Percentiles rank a stretch among this genome's conserved stretches.
phyloP scores from a whole-genome alignment of 92 coral and sea anemone species.

The Blastomussa wellsi region DNA sequence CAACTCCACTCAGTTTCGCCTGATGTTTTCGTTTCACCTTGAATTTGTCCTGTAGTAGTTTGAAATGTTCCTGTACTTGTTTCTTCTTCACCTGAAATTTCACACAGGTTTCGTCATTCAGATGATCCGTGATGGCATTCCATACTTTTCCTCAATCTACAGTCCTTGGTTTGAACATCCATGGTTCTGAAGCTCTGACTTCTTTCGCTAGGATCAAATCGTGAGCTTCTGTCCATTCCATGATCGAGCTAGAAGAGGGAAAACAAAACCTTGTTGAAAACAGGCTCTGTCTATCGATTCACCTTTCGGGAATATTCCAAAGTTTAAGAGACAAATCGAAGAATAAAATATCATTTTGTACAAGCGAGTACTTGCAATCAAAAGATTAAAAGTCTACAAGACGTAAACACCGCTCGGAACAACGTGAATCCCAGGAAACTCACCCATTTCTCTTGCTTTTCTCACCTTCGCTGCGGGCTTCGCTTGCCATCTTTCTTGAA shows the following conservation, averaged over 20 bases:
- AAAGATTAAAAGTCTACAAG: not conserved
- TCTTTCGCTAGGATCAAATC: constrained; percentile 16
- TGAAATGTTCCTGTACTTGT: too few species aligned
- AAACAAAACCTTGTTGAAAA: not conserved
- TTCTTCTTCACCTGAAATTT: constrained; percentile 8
- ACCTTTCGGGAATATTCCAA: not conserved
- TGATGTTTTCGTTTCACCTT: constrained; percentile 29
- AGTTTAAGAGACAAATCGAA: not conserved
- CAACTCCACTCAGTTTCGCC: constrained; percentile 42
- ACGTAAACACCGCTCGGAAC: too few species aligned
- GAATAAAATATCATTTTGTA: not conserved
- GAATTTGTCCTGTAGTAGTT: too few species aligned
- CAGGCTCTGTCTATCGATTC: not conserved
- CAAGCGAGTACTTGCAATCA: not conserved
- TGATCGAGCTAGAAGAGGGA: not conserved
- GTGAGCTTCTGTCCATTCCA: not conserved
- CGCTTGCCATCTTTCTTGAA: not conserved
- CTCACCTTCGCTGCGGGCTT: not conserved
- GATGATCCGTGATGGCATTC: constrained; percentile 26
- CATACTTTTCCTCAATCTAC: constrained; percentile 31
- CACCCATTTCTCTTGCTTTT: too few species aligned
- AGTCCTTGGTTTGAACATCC: constrained; percentile 32
- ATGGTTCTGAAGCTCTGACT: constrained; percentile 24
- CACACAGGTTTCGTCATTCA: constrained; percentile 20
- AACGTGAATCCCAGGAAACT: too few species aligned